Base-by-base conservation (phyloP, 2,888 invertebrate genomes). In the Melitaea athalia region DNA sequence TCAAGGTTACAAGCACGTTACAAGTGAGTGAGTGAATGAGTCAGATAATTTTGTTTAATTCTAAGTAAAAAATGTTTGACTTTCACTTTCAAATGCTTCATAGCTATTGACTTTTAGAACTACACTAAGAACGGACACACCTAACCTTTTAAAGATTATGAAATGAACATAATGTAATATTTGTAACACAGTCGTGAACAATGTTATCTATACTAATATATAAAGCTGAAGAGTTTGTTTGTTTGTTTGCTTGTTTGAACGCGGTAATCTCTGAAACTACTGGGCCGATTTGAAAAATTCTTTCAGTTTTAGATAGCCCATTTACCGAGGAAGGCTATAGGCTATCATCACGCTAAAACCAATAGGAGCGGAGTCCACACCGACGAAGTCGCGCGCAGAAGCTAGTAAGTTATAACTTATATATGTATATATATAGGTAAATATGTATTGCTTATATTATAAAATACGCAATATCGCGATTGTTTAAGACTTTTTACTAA, bases 1-100 rank as follows among this genome's bases (percentile, higher is more conserved):
- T 70, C 70, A 70, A 70, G 70, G 70, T 70, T 31, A 64, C 8
- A 57, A 60, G 47, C n/a, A 70, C 67, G 70, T 70, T 31, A 64
- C 24, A 3, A 24, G 24, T 24, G 24, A 24, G 24, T 24, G 24
- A 24, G 24, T 24, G 24, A 24, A 24, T 57, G 64, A 59, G 59
- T 62, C 62, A 62, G 59, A 64, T 60, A 59, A 60, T 38, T 42
- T 15, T 38, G 8, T 38, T 38, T 38, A 7, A 38, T 38, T 38
- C 3, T 59, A 11, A 53, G 57, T 64, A 62, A 61, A 64, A 64
- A 64, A 55, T 63, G 24, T 31, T 15, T 43, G 15, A 67, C 70
- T 70, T 70, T 70, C 67, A 70, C 70, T 70, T 70, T 70, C 49
- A 43, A 62, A 67, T 50, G 61, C 38, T 64, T 42, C 15, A n/a